Percentiles rank a stretch among this genome's conserved stretches.
Evolutionary conservation across 2,797 vertebrate species (phyloP).

Genomic region (Phrynocephalus forsythii): DNA sequence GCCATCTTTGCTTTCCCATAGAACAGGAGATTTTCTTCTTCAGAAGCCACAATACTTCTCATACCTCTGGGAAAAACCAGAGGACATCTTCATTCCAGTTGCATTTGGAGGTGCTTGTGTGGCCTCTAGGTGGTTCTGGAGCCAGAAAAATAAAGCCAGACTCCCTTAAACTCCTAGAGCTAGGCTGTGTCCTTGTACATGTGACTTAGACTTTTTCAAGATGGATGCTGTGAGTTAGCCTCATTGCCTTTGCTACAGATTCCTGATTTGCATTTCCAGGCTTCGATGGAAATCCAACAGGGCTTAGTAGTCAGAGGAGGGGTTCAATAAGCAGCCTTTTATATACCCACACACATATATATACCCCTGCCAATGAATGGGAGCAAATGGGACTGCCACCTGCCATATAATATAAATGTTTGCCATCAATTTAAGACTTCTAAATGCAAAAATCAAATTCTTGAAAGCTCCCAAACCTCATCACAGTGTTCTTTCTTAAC

Average conservation of each 20-base stretch:
- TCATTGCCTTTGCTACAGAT: background rate
- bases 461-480: background rate
- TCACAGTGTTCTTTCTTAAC: background rate
- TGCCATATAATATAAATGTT: background rate
- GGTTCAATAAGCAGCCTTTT: background rate
- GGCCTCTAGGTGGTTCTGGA: too few species aligned
- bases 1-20: too few species aligned
- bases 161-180: too few species aligned
- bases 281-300: background rate
- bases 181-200: background rate
- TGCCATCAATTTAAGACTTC: background rate
- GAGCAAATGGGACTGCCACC: background rate
- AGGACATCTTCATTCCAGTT: too few species aligned
- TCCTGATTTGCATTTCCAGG: background rate
- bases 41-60: too few species aligned
- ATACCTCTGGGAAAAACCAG: too few species aligned
- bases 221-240: background rate
- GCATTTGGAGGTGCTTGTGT: too few species aligned
- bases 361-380: background rate
- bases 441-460: slow-evolving; percentile 1
- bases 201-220: background rate
- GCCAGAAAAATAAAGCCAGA: too few species aligned
- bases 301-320: background rate
- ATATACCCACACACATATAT: background rate
- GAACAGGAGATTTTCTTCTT: too few species aligned